A percentile compares a stretch with the other conserved stretches of the same genome.
phyloP scores from a whole-genome alignment of 2,888 invertebrate species.

The Tineola bisselliella region DNA sequence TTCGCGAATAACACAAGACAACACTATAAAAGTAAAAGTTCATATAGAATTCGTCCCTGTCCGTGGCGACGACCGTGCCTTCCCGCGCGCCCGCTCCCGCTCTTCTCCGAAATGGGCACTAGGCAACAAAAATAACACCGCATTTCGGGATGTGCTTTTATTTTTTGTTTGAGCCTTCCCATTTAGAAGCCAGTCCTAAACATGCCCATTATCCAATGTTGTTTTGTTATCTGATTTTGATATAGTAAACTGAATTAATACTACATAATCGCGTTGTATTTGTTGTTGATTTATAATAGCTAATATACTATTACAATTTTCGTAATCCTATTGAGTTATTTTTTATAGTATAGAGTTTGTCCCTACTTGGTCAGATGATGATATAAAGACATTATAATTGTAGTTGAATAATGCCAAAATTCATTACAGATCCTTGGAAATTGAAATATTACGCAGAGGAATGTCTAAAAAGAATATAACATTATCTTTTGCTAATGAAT shows the following conservation, averaged over 20 bases:
- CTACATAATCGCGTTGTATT: too few relatives aligned
- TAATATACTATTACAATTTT: too few relatives aligned
- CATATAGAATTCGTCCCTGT: slow-evolving; percentile 39
- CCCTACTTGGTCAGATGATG: too few relatives aligned
- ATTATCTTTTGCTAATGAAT: not conserved
- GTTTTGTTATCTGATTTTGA: not conserved
- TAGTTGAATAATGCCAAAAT: too few relatives aligned
- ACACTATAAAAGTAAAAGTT: not conserved
- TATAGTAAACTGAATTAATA: too few relatives aligned
- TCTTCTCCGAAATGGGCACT: slow-evolving; percentile 60
- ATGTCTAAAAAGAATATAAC: not conserved
- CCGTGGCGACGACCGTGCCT: slow-evolving; percentile 62
- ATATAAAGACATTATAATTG: too few relatives aligned
- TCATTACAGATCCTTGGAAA: too few relatives aligned
- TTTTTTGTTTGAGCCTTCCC: slow-evolving; percentile 33
- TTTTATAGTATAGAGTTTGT: too few relatives aligned
- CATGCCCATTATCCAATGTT: not conserved
- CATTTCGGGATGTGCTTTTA: slow-evolving; percentile 59
- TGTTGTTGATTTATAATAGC: too few relatives aligned
- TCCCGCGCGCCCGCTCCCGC: slow-evolving; percentile 37
- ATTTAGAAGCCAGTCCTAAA: not conserved
- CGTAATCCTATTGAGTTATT: too few relatives aligned
- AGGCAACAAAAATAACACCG: slow-evolving; percentile 60
- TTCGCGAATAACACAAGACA: too few relatives aligned
- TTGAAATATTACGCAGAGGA: too few relatives aligned